A percentile compares a stretch with the other conserved stretches of the same genome.
Conservation (phyloP, 1,140 invertebrate species). For the Theocolax elegans region DNA sequence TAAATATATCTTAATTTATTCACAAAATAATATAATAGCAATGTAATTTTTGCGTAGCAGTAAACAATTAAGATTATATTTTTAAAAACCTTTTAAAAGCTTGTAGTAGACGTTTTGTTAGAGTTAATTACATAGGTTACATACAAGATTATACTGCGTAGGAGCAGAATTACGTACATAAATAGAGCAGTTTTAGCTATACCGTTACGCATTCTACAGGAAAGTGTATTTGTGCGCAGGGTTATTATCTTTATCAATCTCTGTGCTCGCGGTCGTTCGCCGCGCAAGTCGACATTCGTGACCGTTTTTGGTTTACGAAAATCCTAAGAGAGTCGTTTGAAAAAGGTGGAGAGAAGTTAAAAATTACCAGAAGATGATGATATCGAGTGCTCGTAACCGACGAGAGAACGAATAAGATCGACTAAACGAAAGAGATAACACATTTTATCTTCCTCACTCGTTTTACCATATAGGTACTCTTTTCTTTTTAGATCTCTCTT, state of each 20-base stretch:
- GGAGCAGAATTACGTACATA: neutral
- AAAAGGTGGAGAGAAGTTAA: slow-evolving; percentile 9
- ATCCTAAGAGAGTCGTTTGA: neutral
- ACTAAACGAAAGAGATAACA: neutral
- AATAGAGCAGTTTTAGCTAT: slow-evolving; percentile 47
- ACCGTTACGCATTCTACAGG: slow-evolving; percentile 53
- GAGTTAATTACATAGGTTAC: neutral
- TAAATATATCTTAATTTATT: too few species aligned
- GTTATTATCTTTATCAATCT: slow-evolving; percentile 63
- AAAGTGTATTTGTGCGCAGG: slow-evolving; percentile 42
- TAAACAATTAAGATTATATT: too few species aligned
- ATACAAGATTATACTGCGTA: neutral
- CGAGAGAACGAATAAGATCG: neutral
- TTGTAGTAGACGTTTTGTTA: neutral
- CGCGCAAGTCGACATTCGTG: slow-evolving; percentile 50
- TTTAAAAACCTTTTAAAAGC: too few species aligned
- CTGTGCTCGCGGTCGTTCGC: slow-evolving; percentile 47
- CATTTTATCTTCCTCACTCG: neutral
- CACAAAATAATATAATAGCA: too few species aligned
- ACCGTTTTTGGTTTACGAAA: slow-evolving; percentile 53
- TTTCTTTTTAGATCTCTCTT: neutral
- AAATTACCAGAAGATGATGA: slow-evolving; percentile 2
- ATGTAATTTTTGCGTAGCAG: too few species aligned
- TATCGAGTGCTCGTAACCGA: neutral
- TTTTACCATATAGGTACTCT: neutral